Base-by-base conservation (phyloP, 2,888 invertebrate genomes). In the Agrotis ipsilon region DNA sequence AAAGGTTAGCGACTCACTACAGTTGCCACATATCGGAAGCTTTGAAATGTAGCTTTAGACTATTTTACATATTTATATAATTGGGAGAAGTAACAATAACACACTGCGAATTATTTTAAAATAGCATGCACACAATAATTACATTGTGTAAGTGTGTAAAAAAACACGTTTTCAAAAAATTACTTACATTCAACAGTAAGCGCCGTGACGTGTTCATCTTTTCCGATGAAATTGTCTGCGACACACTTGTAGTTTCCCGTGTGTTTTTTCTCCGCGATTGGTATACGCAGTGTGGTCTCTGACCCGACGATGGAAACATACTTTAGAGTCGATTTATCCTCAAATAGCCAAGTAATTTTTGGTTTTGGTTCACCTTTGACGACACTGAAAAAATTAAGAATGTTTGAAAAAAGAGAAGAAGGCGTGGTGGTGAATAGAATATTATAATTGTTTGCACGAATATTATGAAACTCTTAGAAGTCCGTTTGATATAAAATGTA, bases 171-270 rank as follows among this genome's bases (percentile, higher is more conserved):
- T 11, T 39, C 39, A 9, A 39, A 9, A 9, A 39, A 5, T 39
- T 39, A 60, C 73, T 82, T 73, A 84, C 83, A 75, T 68, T 83
- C 64, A n/a, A 84, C 82, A 62, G 39, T 61, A n/a, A 82, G 68
- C 59, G 43, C 39, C n/a, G 75, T 81, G n/a, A 48, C 18, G 57
- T 81, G 77, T 18, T 74, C 66, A 21, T 48, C 46, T 1, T 14
- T 48, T 11, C 81, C 81, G 3, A 57, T 2, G 6, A 1, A 11
- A 54, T 81, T 81, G 14, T 68, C 32, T 11, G 75, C 81, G 2
- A 71, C 68, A 58, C 81, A 81, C 24, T 72, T 81, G 52, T 81
- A 81, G 16, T 21, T n/a, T 0, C 81, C 81, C 9, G 72, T 62
- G 21, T 80, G 59, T 48, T 46, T 68, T 18, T 43, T 60, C n/a